phyloP scores from a whole-genome alignment of 92 coral and sea anemone species.

The Epizoanthus ramosus region DNA sequence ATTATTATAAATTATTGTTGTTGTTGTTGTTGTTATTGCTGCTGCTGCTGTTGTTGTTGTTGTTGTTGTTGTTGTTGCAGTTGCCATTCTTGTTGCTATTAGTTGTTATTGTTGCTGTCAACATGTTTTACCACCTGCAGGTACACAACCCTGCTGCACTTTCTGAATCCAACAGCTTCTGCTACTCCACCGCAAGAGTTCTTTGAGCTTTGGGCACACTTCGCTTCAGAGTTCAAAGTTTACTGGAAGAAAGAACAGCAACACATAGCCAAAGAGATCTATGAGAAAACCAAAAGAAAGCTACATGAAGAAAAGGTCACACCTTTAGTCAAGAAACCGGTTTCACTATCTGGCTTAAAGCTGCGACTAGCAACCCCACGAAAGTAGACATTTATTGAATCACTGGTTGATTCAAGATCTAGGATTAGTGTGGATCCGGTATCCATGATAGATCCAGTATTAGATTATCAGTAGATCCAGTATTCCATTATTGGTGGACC shows the following conservation, averaged over 20 bases:
- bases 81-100: too few species aligned
- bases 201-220: conserved; percentile 79
- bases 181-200: conserved; percentile 78
- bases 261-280: conserved; percentile 74
- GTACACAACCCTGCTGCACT: conserved; percentile 56
- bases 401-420: not conserved
- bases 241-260: conserved; percentile 90
- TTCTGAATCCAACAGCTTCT: conserved; percentile 57
- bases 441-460: not conserved
- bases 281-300: conserved; percentile 80
- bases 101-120: too few species aligned
- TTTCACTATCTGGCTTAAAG: conserved; percentile 74
- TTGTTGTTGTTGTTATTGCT: too few species aligned
- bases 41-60: too few species aligned
- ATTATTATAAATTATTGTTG: too few species aligned
- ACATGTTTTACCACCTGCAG: conserved; percentile 49
- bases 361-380: conserved; percentile 74
- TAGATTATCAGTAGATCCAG: not conserved
- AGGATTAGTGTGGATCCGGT: too few species aligned
- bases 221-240: conserved; percentile 72
- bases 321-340: conserved; percentile 73
- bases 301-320: conserved; percentile 74
- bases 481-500: not conserved
- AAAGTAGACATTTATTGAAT: conserved; percentile 16
- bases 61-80: too few species aligned